Percentiles rank a stretch among this genome's conserved stretches.
These are phyloP conservation scores for Caenorhabditis drosophilae DNA, from an alignment of 2,888 invertebrate species.

Conservation along the genomic window DNA sequence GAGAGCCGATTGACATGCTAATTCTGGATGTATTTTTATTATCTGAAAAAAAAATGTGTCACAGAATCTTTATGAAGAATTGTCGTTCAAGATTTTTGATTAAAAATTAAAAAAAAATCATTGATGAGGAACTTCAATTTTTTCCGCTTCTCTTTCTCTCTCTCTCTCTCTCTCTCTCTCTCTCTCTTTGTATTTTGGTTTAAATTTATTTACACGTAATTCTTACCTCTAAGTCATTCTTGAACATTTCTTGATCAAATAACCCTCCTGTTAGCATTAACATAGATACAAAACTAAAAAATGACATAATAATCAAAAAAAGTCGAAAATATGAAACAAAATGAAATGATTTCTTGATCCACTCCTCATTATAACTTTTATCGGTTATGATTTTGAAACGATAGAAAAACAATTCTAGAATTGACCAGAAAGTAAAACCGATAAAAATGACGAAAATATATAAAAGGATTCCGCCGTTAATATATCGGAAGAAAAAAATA, in stretches of 20 bases:
- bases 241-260: constrained; percentile 20
- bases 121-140: background rate
- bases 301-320: background rate
- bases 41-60: constrained; percentile 7
- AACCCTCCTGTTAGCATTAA: constrained; percentile 11
- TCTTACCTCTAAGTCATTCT: constrained; percentile 12
- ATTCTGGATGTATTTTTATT: constrained; percentile 10
- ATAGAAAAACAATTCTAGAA: constrained; percentile 25
- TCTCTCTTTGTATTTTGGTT: too few relatives aligned
- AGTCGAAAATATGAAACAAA: background rate
- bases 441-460: constrained; percentile 20
- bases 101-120: background rate
- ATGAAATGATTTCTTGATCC: background rate
- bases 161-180: too few relatives aligned
- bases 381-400: constrained; percentile 21
- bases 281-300: background rate
- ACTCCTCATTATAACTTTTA: background rate
- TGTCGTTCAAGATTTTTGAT: background rate
- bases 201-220: background rate
- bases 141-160: too few relatives aligned
- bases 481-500: constrained; percentile 3
- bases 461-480: constrained; percentile 20
- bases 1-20: constrained; percentile 17
- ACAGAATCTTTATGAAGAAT: background rate
- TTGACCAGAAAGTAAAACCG: constrained; percentile 14